Base-by-base conservation (phyloP, 2,888 invertebrate species). In the Heliconius charithonia region DNA sequence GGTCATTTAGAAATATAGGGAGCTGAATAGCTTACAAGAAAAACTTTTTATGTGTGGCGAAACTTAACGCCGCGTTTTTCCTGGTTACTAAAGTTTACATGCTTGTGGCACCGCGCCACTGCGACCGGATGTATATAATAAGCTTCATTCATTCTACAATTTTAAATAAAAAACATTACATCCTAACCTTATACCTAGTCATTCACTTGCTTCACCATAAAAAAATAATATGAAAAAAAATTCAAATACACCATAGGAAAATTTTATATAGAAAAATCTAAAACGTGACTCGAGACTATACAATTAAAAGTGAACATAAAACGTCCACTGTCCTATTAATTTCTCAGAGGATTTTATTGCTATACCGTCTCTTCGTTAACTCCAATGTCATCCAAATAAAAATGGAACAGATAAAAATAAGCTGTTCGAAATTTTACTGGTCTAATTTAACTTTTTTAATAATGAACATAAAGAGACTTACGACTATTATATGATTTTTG, bases 291-390 rank as follows among this genome's bases (percentile, higher is more conserved):
- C 71, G 73, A 78, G 65, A 81, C 66, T 72, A 79, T 72, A 78
- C 82, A 82, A 83, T 83, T 82, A 82, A 82, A 83, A 83, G 75
- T 76, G 80, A 79, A 79, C 77, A 76, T 81, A 75, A 75, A 71
- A 76, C 78, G 69, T 80, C 75, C 77, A 67, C 65, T 72, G 79
- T 82, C 82, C 80, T 79, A 82, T 82, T 82, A 81, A 75, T 76
- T 73, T 63, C 59, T 73, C 62, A 73, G 56, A 29, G 71, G 51
- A 71, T 56, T 71, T 71, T 56, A 71, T 71, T 71, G 71, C 71
- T 71, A 27, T 71, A 71, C 71, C n/a, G 56, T 51, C 71, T 71
- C 71, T 56, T 71, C 51, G 71, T 32, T 51, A 71, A 71, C 51
- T 71, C 71, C 56, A 71, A 29, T 56, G 51, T 71, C 56, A 56